phyloP scores from a whole-genome alignment of 2,888 invertebrate genomes.

The Eumacrocentrus americanus region DNA sequence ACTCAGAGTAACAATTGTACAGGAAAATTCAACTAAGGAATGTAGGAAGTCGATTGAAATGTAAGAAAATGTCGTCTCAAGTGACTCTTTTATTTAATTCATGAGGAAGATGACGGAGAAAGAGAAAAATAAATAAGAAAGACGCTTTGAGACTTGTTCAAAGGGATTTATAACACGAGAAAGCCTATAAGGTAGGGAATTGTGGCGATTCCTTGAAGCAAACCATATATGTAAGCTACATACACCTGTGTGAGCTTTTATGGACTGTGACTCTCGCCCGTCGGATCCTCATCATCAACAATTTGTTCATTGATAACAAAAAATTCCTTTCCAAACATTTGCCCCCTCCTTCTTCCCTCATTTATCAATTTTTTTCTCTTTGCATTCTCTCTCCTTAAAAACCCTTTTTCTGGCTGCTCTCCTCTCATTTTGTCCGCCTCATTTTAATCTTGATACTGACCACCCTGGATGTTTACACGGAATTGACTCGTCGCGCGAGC shows the following conservation, averaged over 20 bases:
- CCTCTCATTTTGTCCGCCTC: not conserved
- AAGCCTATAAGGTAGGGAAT: not conserved
- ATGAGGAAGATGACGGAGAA: constrained; percentile 40
- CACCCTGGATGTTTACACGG: constrained; percentile 43
- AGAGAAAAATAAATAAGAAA: not conserved
- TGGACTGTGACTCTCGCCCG: not conserved
- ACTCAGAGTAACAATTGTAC: not conserved
- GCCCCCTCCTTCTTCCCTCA: no score
- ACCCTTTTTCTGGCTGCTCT: not conserved
- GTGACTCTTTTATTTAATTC: constrained; percentile 49
- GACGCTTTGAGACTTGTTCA: no score
- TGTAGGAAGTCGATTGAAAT: not conserved
- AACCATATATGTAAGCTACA: not conserved
- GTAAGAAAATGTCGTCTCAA: not conserved
- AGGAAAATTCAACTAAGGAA: not conserved
- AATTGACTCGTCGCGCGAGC: constrained; percentile 58
- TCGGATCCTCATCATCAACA: no score
- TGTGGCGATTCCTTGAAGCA: not conserved
- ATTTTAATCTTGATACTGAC: not conserved
- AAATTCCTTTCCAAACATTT: no score
- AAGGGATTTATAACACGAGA: not conserved
- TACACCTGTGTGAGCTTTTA: not conserved
- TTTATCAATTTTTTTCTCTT: no score
- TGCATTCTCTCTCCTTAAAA: no score
- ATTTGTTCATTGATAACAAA: no score